Evolutionary conservation across 2,113 vertebrate genomes (phyloP).

Genomic region (Heterochromis multidens): DNA sequence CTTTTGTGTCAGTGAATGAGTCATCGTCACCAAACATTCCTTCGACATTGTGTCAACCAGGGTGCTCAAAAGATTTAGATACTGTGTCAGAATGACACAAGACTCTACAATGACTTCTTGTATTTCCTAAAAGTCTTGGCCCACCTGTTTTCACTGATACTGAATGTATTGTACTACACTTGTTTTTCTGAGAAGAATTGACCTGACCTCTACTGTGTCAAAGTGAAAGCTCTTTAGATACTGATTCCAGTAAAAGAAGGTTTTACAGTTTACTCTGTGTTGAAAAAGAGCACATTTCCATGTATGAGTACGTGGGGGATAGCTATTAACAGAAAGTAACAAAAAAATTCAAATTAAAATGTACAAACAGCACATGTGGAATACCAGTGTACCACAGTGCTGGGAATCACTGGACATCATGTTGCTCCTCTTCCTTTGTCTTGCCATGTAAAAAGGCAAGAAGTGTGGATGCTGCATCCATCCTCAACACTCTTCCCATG

Average conservation of each 20-base stretch:
- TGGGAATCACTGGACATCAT: too few relatives aligned
- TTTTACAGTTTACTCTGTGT: not conserved
- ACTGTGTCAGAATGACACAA: not conserved
- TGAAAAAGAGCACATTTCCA: not conserved
- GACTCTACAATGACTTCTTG: not conserved
- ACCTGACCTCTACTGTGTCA: not conserved
- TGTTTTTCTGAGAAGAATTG: not conserved
- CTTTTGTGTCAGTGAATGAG: not conserved
- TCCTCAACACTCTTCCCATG: too few relatives aligned
- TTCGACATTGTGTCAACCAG: not conserved
- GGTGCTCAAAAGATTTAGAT: not conserved
- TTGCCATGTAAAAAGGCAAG: too few relatives aligned
- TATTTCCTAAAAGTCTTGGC: not conserved
- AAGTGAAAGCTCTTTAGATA: too few relatives aligned
- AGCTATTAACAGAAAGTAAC: not conserved
- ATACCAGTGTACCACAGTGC: too few relatives aligned
- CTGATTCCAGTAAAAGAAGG: too few relatives aligned
- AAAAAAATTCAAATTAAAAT: not conserved
- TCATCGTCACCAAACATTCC: not conserved
- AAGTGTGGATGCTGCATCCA: too few relatives aligned
- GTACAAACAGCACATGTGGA: not conserved
- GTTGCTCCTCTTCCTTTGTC: too few relatives aligned
- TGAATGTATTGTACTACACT: not conserved
- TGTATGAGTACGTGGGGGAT: not conserved
- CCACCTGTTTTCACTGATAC: not conserved